phyloP scores from a whole-genome alignment of 2,888 invertebrate species.

The Andrena bicolor region DNA sequence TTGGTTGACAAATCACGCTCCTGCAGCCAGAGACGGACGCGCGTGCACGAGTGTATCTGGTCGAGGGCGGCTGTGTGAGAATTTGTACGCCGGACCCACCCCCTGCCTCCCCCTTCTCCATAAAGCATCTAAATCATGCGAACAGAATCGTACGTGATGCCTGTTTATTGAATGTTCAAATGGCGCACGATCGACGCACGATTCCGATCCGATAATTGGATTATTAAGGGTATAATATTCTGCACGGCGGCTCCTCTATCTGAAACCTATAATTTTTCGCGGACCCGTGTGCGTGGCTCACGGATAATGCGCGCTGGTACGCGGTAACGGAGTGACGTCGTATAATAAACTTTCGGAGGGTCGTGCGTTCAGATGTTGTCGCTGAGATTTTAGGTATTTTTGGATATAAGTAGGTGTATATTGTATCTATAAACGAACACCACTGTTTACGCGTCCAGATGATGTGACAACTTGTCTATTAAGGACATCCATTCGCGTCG shows the following conservation, averaged over 20 bases:
- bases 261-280: conserved; percentile 13
- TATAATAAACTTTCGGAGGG: no score
- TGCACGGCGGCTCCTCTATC: background rate
- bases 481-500: conserved; percentile 56
- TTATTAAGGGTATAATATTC: conserved; percentile 60
- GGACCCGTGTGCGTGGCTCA: background rate
- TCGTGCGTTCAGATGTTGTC: no score
- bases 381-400: no score
- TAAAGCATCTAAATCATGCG: conserved; percentile 61
- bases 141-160: conserved; percentile 60
- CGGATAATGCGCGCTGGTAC: no score
- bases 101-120: conserved; percentile 14
- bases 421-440: conserved; percentile 8
- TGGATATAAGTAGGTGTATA: background rate
- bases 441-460: conserved; percentile 47
- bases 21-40: conserved; percentile 46
- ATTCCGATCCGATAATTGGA: conserved; percentile 63
- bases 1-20: conserved; percentile 68
- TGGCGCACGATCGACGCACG: conserved; percentile 47
- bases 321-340: background rate
- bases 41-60: conserved; percentile 43
- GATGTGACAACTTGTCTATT: conserved; percentile 49
- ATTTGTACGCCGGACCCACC: conserved; percentile 40
- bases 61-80: conserved; percentile 39
- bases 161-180: conserved; percentile 58